phyloP scores from a whole-genome alignment of 2,888 invertebrate genomes.

The Ophion costatus region DNA sequence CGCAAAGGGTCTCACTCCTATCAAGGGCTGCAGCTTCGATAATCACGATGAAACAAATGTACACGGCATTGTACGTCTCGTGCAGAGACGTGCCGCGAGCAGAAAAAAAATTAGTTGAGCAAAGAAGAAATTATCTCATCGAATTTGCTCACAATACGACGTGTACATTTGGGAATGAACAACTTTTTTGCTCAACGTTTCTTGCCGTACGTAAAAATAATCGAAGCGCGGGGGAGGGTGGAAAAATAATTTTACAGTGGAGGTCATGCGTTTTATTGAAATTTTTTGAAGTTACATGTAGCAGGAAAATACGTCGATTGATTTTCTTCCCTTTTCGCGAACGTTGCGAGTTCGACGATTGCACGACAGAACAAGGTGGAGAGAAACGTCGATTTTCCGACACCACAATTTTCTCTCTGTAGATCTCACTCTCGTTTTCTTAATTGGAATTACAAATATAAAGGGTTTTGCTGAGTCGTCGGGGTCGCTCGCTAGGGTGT shows the following conservation, averaged over 20 bases:
- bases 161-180: no score
- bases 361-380: slow-evolving; percentile 6
- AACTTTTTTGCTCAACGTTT: no score
- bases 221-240: no score
- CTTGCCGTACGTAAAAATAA: no score
- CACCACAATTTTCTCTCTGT: slow-evolving; percentile 20
- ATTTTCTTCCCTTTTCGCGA: neutral
- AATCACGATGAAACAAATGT: slow-evolving; percentile 26
- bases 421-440: slow-evolving; percentile 41
- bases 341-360: neutral
- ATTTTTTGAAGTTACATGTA: neutral
- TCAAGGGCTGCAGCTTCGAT: slow-evolving; percentile 4
- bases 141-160: no score
- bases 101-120: neutral
- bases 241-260: no score
- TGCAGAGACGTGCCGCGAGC: neutral
- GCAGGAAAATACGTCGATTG: neutral
- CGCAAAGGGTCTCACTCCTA: slow-evolving; percentile 9
- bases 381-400: slow-evolving; percentile 42
- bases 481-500: slow-evolving; percentile 36
- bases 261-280: neutral
- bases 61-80: neutral
- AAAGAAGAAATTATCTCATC: neutral
- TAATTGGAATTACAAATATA: slow-evolving; percentile 64
- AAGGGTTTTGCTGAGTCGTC: slow-evolving; percentile 46